Evolutionary conservation across 2,797 vertebrate genomes (phyloP), one percentile per base, ranked within the genome.

Genomic region (Ciconia nigra): DNA sequence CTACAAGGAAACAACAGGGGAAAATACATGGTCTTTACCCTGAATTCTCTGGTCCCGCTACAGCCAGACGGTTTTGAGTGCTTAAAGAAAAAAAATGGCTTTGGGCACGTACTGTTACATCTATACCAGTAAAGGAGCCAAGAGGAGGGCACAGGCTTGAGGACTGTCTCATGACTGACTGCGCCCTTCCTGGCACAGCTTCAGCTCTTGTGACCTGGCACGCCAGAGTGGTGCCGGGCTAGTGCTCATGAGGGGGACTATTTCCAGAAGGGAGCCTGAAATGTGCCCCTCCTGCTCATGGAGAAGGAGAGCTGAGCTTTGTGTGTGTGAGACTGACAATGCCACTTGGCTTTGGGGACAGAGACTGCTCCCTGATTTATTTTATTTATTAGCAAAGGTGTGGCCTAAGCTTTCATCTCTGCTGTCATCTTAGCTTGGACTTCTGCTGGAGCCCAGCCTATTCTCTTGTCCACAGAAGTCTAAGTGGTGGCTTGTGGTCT

Each of bases 161-260:
- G 29, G 37, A 21, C 11, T 78, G n/a, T 65, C 54, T 90, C 13
- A 13, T 24, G 33, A 42, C 17, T 66, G 11, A 55, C 49, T 88
- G 16, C 26, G 33, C 19, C 18, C 35, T 69, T 84, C 22, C 37
- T 77, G 77, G 37, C 29, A 42, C 17, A 61, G 33, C 31, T 59
- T 78, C 69, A 52, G 31, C 37, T 79, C 66, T 59, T 0, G 0
- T 44, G 74, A 62, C 55, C 63, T 54, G 58, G 47, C 19, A 72
- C 4, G 47, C 25, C 28, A 0, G 6, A 22, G 15, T 3, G 25
- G 35, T 0, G 1, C 37, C 9, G 6, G 58, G 25, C 51, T 47
- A 26, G 31, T 37, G 20, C 7, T 87, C 51, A 29, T 55, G 70
- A 21, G 10, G 18, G 13, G 6, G 5, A 41, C 24, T 63, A 2